Evolutionary conservation across 2,113 vertebrate species (phyloP).

Genomic region (Paraplagusia blochii): DNA sequence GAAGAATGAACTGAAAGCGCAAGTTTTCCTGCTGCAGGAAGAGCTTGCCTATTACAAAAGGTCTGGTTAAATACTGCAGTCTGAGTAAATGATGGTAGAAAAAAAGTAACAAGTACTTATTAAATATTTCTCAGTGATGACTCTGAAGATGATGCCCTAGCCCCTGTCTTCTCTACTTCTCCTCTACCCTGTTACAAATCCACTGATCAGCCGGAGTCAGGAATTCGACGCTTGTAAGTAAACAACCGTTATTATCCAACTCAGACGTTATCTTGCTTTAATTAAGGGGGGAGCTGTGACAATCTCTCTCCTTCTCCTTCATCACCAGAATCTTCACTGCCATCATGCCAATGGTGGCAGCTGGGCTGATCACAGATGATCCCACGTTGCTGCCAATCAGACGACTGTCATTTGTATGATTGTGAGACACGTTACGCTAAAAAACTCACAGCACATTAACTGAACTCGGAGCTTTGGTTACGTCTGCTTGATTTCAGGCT

Average conservation of each 20-base stretch:
- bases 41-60: conserved; percentile 91
- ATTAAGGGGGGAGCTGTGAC: neutral
- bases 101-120: conserved; percentile 1
- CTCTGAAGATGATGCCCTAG: conserved; percentile 77
- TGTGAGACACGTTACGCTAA: no score
- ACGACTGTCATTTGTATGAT: conserved; percentile 87
- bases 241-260: neutral
- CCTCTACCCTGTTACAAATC: conserved; percentile 62
- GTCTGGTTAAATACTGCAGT: conserved; percentile 47
- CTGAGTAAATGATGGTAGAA: neutral
- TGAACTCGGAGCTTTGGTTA: no score
- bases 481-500: no score
- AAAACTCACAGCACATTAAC: no score
- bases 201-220: conserved; percentile 83
- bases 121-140: conserved; percentile 79
- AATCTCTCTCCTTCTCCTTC: neutral
- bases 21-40: conserved; percentile 89
- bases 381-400: conserved; percentile 88
- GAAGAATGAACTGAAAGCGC: conserved; percentile 89
- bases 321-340: conserved; percentile 90
- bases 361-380: conserved; percentile 89
- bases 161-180: conserved; percentile 52
- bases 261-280: no score
- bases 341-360: conserved; percentile 95
- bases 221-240: conserved; percentile 92